Evolutionary conservation across 1,140 invertebrate species (phyloP).

Genomic region (Papilio dardanus): DNA sequence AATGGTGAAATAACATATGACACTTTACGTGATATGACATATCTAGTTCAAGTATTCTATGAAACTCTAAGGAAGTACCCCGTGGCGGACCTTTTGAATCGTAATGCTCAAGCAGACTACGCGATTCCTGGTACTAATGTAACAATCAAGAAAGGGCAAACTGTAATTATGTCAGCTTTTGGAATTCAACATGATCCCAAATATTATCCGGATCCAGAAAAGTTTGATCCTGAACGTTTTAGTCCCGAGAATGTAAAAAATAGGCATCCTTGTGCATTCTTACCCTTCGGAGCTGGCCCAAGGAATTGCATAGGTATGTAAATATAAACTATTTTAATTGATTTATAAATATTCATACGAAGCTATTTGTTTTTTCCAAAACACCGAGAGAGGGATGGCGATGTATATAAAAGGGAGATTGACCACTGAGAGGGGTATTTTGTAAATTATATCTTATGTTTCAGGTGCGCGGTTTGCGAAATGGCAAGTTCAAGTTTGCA

Average conservation of each 20-base stretch:
- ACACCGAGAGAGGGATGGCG: too few species aligned
- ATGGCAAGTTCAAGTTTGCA: constrained; percentile 43
- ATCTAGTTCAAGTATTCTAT: constrained; percentile 55
- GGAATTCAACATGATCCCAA: constrained; percentile 30
- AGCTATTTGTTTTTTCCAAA: too few species aligned
- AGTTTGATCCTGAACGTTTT: constrained; percentile 41
- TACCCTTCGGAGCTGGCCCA: too few species aligned
- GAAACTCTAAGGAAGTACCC: constrained; percentile 74
- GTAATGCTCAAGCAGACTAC: constrained; percentile 80
- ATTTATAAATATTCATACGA: too few species aligned
- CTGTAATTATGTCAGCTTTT: constrained; percentile 20
- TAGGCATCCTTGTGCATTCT: too few species aligned
- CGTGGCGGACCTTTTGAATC: constrained; percentile 78
- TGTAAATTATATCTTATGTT: too few species aligned
- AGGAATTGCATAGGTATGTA: too few species aligned
- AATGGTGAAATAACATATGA: constrained; percentile 71
- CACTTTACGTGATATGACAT: constrained; percentile 74
- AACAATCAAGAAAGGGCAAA: constrained; percentile 38
- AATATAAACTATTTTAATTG: too few species aligned
- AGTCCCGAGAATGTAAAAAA: too few species aligned
- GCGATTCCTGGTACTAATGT: constrained; percentile 77
- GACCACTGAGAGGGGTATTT: too few species aligned
- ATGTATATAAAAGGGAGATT: too few species aligned
- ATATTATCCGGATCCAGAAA: constrained; percentile 27
- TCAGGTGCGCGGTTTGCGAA: constrained; percentile 52